phyloP scores from a whole-genome alignment of 2,888 invertebrate species.

The Watsonalla binaria region DNA sequence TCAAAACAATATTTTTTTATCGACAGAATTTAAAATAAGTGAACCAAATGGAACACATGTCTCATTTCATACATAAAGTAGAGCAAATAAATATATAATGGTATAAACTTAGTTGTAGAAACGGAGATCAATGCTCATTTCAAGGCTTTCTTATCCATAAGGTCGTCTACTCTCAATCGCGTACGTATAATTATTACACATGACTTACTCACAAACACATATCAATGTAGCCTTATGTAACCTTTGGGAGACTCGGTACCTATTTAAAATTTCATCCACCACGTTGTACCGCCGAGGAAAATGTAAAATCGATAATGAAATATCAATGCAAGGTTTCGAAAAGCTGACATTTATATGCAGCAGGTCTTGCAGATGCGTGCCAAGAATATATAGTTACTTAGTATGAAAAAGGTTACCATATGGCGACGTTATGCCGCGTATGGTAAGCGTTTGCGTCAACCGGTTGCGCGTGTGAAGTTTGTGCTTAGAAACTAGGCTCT shows the following conservation, averaged over 20 bases:
- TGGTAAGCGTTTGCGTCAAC: constrained; percentile 5
- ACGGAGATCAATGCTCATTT: constrained; percentile 2
- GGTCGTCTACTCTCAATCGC: constrained; percentile 2
- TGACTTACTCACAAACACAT: not conserved
- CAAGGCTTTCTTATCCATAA: constrained; percentile 1
- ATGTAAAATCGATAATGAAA: not conserved
- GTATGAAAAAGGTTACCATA: constrained; percentile 2
- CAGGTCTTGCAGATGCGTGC: constrained; percentile 5
- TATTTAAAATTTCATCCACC: not conserved
- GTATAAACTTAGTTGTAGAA: not conserved
- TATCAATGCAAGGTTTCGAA: not conserved
- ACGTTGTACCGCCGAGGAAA: not conserved
- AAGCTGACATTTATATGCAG: constrained; percentile 1
- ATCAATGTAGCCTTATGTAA: not conserved
- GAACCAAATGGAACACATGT: no score
- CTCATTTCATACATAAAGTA: no score
- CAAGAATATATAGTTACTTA: constrained; percentile 14
- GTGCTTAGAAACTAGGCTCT: not conserved
- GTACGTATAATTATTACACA: not conserved
- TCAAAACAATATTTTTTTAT: no score
- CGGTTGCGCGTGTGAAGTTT: not conserved
- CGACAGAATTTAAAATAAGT: no score
- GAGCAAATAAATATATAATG: not conserved
- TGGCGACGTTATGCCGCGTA: constrained; percentile 1
- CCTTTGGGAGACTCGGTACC: not conserved